Evolutionary conservation across 2,113 vertebrate species (phyloP).

Genomic region (Nibea albiflora): DNA sequence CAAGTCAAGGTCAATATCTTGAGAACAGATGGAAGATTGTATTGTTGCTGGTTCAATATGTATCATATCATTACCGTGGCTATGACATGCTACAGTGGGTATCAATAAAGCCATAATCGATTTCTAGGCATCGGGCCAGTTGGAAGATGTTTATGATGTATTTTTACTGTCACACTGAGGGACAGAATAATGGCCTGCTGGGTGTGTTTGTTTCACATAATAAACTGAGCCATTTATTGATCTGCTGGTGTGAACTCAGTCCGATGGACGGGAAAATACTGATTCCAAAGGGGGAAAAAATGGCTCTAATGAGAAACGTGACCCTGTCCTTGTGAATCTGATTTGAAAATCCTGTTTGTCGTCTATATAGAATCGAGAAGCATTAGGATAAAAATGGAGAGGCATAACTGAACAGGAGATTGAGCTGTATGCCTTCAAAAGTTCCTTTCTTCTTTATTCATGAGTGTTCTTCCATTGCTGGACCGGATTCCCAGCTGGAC

Average conservation of each 20-base stretch:
- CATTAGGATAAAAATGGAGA: background rate
- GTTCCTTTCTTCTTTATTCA: conserved; percentile 36
- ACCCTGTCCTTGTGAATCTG: conserved; percentile 28
- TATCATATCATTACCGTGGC: conserved; percentile 26
- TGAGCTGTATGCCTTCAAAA: conserved; percentile 19
- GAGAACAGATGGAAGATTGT: conserved; percentile 12
- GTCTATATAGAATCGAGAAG: conserved; percentile 9
- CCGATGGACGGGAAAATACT: conserved; percentile 28
- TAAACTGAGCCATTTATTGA: conserved; percentile 67
- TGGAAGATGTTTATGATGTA: conserved; percentile 66
- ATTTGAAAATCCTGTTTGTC: conserved; percentile 48
- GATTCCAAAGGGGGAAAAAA: conserved; percentile 21
- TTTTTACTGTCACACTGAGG: conserved; percentile 56
- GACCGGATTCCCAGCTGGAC: conserved; percentile 53
- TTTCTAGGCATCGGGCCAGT: conserved; percentile 57
- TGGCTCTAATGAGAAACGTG: conserved; percentile 61
- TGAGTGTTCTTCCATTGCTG: conserved; percentile 9
- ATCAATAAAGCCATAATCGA: conserved; percentile 71
- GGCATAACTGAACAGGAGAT: conserved; percentile 25
- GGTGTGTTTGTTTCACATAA: conserved; percentile 60
- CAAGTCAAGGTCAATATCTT: conserved; percentile 47
- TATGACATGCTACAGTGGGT: conserved; percentile 34
- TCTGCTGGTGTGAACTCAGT: conserved; percentile 50
- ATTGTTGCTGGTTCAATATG: conserved; percentile 19
- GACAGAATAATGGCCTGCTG: conserved; percentile 58